These are phyloP conservation scores for Chrysolina oricalcia DNA, from an alignment of 2,888 invertebrate genomes.

Conservation along the genomic window DNA sequence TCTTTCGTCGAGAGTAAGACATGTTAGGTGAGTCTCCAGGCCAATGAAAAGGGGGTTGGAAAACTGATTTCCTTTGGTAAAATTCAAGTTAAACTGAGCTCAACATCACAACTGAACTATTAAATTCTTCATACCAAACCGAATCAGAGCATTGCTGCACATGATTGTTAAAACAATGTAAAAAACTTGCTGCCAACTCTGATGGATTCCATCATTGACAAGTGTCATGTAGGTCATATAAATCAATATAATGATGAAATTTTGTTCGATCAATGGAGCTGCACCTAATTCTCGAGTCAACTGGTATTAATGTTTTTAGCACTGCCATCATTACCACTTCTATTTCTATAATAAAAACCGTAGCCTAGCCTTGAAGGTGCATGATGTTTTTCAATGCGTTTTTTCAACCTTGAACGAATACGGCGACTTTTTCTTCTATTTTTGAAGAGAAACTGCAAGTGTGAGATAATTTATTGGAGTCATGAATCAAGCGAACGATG, in stretches of 20 bases:
- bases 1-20: too few relatives aligned
- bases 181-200: too few relatives aligned
- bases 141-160: too few relatives aligned
- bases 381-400: background rate
- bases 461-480: slow-evolving; percentile 44
- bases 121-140: too few relatives aligned
- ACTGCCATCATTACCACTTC: background rate
- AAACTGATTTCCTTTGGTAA: too few relatives aligned
- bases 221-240: background rate
- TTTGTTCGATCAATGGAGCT: background rate
- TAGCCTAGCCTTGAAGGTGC: background rate
- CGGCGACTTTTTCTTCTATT: background rate
- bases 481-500: slow-evolving; percentile 36
- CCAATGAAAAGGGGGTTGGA: too few relatives aligned
- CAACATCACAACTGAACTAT: too few relatives aligned
- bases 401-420: slow-evolving; percentile 6
- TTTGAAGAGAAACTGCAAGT: slow-evolving; percentile 40
- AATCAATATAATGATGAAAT: too few relatives aligned
- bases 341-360: background rate
- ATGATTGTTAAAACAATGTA: too few relatives aligned
- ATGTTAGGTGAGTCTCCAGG: too few relatives aligned
- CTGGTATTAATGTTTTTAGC: background rate
- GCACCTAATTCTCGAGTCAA: background rate
- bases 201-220: background rate
- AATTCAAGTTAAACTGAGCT: too few relatives aligned